A percentile compares a stretch with the other conserved stretches of the same genome.
phyloP scores from a whole-genome alignment of 2,113 vertebrate genomes.

The Coturnix japonica region DNA sequence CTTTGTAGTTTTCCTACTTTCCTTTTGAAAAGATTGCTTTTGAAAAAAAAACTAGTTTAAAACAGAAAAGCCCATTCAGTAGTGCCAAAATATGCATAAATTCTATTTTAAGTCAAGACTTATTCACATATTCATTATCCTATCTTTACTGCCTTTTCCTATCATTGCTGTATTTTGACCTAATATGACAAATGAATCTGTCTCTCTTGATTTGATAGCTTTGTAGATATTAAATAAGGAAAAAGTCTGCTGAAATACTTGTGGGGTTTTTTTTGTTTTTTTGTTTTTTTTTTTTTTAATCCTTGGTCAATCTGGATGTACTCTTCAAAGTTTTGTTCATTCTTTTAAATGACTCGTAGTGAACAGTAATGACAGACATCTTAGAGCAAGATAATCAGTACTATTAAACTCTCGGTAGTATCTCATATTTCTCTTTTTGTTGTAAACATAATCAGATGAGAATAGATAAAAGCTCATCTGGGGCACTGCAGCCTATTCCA shows the following conservation, averaged over 20 bases:
- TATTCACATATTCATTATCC: not conserved
- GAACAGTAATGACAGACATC: not conserved
- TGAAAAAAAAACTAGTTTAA: not conserved
- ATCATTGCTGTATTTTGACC: not conserved
- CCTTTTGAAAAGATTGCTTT: not conserved
- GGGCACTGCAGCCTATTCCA: not conserved
- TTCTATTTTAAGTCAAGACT: not conserved
- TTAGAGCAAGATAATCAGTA: not conserved
- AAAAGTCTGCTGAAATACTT: not conserved
- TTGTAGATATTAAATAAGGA: not conserved
- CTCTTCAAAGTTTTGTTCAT: not conserved
- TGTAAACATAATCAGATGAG: not conserved
- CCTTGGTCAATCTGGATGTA: not conserved
- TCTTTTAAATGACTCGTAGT: not conserved
- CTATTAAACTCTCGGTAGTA: not conserved
- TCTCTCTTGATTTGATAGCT: not conserved
- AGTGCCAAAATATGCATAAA: not conserved
- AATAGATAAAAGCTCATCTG: not conserved
- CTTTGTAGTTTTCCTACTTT: not conserved
- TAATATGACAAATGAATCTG: not conserved
- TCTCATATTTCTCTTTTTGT: not conserved
- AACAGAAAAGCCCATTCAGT: not conserved
- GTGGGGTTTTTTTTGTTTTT: too few relatives aligned
- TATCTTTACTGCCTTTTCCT: not conserved
- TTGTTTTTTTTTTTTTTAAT: not conserved